Evolutionary conservation across 2,888 invertebrate species (phyloP).

Genomic region (Pseudanteris insignis): DNA sequence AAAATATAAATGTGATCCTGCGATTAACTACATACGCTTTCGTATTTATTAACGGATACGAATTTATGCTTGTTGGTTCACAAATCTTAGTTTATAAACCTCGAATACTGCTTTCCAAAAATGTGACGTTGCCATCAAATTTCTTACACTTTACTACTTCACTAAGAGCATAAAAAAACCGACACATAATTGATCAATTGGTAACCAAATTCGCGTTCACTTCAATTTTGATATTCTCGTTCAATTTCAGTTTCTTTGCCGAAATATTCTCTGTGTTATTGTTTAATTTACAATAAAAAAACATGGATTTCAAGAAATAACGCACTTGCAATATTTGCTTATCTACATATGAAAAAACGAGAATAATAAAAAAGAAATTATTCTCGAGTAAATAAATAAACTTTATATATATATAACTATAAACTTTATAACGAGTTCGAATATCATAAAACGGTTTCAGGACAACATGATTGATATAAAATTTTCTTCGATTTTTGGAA

Average conservation of each 20-base stretch:
- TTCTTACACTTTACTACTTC: constrained; percentile 7
- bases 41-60: not conserved
- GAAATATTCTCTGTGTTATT: constrained; percentile 1
- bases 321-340: constrained; percentile 7
- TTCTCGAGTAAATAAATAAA: too few species aligned
- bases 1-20: constrained; percentile 1
- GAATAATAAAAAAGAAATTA: constrained; percentile 5
- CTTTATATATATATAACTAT: constrained; percentile 1
- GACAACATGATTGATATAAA: constrained; percentile 6
- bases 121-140: constrained; percentile 4
- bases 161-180: constrained; percentile 1
- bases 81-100: not conserved
- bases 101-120: constrained; percentile 8
- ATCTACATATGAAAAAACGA: constrained; percentile 7
- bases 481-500: constrained; percentile 7
- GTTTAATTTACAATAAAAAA: not conserved
- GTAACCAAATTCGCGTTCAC: constrained; percentile 6
- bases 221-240: not conserved
- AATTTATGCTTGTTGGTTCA: constrained; percentile 1
- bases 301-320: constrained; percentile 2
- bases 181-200: constrained; percentile 6
- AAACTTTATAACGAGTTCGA: constrained; percentile 2
- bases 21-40: constrained; percentile 1
- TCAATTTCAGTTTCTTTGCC: constrained; percentile 7
- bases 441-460: constrained; percentile 8